phyloP scores from a whole-genome alignment of 2,113 vertebrate genomes.

The Aplodontia rufa region DNA sequence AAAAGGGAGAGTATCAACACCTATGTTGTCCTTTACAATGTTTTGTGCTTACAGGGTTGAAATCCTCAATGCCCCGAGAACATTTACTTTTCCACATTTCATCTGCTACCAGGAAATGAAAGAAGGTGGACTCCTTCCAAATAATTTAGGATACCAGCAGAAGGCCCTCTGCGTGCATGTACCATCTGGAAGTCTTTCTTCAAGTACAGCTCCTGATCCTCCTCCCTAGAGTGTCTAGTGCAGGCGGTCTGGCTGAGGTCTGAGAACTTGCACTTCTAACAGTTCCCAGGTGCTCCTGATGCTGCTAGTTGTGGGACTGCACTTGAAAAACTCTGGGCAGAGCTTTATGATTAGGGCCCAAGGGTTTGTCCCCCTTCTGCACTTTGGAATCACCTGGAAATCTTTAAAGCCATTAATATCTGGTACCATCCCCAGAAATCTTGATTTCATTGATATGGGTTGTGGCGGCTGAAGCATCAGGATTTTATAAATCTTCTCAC shows the following conservation, averaged over 20 bases:
- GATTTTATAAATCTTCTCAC: too few species aligned
- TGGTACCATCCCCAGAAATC: not conserved
- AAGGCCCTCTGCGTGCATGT: not conserved
- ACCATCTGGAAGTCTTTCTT: not conserved
- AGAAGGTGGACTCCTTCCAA: not conserved
- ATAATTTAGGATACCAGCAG: not conserved
- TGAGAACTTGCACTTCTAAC: not conserved
- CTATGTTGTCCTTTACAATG: not conserved
- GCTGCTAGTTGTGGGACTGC: not conserved
- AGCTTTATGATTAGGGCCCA: not conserved
- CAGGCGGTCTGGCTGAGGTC: not conserved
- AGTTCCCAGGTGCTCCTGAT: not conserved
- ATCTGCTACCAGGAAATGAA: not conserved
- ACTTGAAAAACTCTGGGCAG: not conserved
- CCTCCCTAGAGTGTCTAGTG: not conserved
- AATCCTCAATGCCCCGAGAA: not conserved
- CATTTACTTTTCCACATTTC: not conserved
- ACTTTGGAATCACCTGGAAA: not conserved
- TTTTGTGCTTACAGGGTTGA: fast-evolving
- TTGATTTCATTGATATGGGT: not conserved
- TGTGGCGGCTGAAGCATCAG: not conserved
- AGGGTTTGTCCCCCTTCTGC: not conserved
- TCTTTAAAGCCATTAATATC: not conserved
- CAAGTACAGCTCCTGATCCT: not conserved
- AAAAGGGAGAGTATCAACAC: not conserved